Conservation (phyloP, 2,797 vertebrate species). For the Galago senegalensis region DNA sequence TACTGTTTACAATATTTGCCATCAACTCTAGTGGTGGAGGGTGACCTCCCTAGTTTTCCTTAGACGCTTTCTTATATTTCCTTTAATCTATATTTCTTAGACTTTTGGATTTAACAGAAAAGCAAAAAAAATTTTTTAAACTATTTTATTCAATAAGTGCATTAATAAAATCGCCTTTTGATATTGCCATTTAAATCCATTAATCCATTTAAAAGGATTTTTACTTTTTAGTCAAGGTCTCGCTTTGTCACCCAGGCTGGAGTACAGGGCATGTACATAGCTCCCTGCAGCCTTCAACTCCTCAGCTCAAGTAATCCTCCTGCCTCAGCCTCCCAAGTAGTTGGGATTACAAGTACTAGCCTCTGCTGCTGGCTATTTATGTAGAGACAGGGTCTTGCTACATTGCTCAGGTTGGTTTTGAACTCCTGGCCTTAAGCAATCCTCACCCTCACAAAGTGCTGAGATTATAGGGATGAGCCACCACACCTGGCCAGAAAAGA, state of each 20-base stretch:
- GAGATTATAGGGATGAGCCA: not conserved
- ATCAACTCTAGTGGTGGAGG: not conserved
- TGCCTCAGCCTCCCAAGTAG: not conserved
- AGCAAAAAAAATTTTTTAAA: not conserved
- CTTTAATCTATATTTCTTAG: not conserved
- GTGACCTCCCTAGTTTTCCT: not conserved
- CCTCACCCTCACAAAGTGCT: not conserved
- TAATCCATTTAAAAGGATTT: not conserved
- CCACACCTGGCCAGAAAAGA: not conserved
- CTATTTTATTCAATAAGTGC: not conserved
- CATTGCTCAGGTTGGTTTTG: not conserved
- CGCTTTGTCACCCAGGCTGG: not conserved
- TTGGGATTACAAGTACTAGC: not conserved
- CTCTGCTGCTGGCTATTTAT: not conserved
- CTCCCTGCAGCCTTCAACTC: not conserved
- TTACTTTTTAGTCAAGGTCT: not conserved
- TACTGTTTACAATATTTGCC: not conserved
- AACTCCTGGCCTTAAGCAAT: not conserved
- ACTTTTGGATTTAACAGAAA: slow-evolving; percentile 28
- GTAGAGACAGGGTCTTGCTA: not conserved
- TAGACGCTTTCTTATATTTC: not conserved
- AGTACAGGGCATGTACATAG: not conserved
- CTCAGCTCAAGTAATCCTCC: not conserved
- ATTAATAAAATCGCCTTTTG: slow-evolving; percentile 21
- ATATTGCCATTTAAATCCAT: not conserved